These are phyloP conservation scores for Malacoctenus gilli DNA, from an alignment of 2,797 vertebrate species.

Conservation along the genomic window DNA sequence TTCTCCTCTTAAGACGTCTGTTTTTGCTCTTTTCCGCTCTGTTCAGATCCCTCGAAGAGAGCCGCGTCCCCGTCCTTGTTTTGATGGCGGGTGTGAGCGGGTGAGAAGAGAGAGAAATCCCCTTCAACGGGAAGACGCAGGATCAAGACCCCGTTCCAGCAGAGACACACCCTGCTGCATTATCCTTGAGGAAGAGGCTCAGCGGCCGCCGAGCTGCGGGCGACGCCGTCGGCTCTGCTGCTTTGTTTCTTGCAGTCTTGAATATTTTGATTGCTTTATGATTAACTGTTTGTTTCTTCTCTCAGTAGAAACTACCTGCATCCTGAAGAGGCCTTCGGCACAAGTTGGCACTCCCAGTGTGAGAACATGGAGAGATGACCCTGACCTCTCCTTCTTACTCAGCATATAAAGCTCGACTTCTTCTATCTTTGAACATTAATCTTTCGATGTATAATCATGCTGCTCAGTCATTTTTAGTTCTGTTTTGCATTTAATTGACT, in stretches of 20 bases:
- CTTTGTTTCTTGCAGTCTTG: conserved; percentile 14
- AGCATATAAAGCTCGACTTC: no score
- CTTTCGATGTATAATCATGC: no score
- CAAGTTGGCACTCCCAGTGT: conserved; percentile 16
- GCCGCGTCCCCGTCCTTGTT: conserved; percentile 18
- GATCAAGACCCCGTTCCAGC: conserved; percentile 34
- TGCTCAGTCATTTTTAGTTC: no score
- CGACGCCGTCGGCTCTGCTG: conserved; percentile 42
- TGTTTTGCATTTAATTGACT: no score
- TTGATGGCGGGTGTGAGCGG: conserved; percentile 24
- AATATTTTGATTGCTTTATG: conserved; percentile 17
- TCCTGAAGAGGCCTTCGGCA: conserved; percentile 1
- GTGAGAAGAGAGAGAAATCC: conserved; percentile 19
- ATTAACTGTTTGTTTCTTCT: conserved; percentile 13
- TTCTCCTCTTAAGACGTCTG: conserved; percentile 42
- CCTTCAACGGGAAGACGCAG: conserved; percentile 37
- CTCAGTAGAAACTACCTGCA: background rate
- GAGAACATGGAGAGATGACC: conserved; percentile 8
- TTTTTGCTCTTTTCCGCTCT: conserved; percentile 29
- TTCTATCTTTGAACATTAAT: no score
- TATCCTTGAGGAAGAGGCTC: conserved; percentile 53
- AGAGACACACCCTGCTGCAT: conserved; percentile 31
- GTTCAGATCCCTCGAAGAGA: conserved; percentile 55
- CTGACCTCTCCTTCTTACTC: no score
- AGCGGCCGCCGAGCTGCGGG: conserved; percentile 24